Conservation (phyloP, 2,888 invertebrate species). For the Suillia variegata region DNA sequence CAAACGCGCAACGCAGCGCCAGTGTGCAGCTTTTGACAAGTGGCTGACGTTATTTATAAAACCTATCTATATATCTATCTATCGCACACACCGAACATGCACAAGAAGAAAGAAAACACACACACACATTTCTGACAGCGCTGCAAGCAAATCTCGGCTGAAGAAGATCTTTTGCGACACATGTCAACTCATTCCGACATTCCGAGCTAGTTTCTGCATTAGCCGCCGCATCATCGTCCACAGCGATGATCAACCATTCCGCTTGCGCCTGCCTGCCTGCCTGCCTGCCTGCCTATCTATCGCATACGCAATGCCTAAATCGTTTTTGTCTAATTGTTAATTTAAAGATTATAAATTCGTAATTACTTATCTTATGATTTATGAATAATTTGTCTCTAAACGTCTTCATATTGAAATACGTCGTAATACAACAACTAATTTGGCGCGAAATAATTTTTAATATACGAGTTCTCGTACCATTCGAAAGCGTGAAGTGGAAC, state of each 20-base stretch:
- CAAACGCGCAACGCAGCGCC: no score
- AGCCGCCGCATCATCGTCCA: no score
- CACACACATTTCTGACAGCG: not conserved
- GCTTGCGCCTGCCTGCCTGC: no score
- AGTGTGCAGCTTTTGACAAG: no score
- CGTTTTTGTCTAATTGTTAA: no score
- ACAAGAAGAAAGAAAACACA: not conserved
- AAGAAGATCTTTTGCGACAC: not conserved
- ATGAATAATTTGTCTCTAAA: no score
- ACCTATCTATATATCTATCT: not conserved
- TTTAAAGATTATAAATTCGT: not conserved
- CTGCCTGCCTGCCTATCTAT: no score
- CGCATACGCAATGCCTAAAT: no score
- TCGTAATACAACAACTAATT: not conserved
- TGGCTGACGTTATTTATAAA: constrained; percentile 35
- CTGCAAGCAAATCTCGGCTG: not conserved
- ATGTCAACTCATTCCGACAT: not conserved
- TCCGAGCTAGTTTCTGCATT: not conserved
- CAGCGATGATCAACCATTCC: no score
- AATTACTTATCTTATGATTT: not conserved
- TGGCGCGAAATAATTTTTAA: not conserved
- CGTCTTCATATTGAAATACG: no score
- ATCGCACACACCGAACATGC: not conserved
- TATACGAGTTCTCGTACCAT: not conserved
- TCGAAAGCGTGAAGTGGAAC: not conserved